Evolutionary conservation across 2,888 invertebrate species (phyloP), one percentile per base, ranked within the genome.

Genomic region (Hypsopygia costalis): DNA sequence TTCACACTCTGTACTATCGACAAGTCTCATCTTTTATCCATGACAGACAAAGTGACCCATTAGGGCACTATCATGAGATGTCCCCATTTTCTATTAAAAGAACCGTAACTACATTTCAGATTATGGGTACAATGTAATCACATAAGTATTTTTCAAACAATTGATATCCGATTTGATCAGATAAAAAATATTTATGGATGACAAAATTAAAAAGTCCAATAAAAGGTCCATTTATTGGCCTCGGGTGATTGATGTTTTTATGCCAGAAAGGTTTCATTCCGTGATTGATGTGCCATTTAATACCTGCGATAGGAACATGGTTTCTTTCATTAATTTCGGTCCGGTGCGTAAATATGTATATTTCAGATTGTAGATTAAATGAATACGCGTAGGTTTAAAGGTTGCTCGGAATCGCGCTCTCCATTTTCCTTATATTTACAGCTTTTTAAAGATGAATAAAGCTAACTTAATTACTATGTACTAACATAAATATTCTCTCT

Each of bases 191-290:
- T 25, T 11, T 7, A 31, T 31, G 31, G 11, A 25, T 3, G 6
- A 25, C 11, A 7, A 31, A 31, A 31, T 31, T 31, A 31, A 31
- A 31, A 25, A 5, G n/a, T 31, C 12, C 31, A 7, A 31, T 31
- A 11, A 31, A 31, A 31, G 31, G 12, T 12, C 12, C 12, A 31
- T 31, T 31, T 7, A 11, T 31, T 7, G 12, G 10, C 31, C 31
- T 12, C 31, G 11, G 3, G 32, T 39, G 38, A 39, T 39, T 39
- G 38, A 39, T 39, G 38, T 39, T 33, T 38, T 39, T 22, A 39
- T 39, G 33, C 27, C 38, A 10, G 4, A 32, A 32, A 16, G 27
- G 38, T 33, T 39, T 27, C 10, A 28, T 33, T 12, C 32, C 25
- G 11, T 39, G 38, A 39, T 39, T 39, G 38, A 39, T 39, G 33